Conservation (phyloP, 53 echinoderm and acorn worm genomes). For the Antedon mediterranea region DNA sequence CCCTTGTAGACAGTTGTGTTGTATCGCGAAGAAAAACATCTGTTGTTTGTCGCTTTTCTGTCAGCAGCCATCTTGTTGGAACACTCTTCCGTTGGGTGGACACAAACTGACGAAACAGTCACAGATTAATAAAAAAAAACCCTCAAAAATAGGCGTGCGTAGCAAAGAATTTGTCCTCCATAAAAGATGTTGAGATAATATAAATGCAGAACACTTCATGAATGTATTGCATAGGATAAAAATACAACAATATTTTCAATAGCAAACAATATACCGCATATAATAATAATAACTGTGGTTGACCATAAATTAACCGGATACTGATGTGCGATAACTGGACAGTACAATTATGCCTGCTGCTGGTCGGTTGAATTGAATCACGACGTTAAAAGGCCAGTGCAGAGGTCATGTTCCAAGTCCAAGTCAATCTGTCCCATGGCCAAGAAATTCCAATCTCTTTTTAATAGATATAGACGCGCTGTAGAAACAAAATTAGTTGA, state of each 20-base stretch:
- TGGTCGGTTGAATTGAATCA: background rate
- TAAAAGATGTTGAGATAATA: background rate
- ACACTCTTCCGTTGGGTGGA: background rate
- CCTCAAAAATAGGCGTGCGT: background rate
- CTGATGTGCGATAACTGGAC: background rate
- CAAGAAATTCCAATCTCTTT: background rate
- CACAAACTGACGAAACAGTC: background rate
- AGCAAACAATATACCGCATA: background rate
- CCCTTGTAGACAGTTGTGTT: background rate
- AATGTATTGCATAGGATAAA: background rate
- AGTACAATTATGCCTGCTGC: background rate
- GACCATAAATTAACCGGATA: background rate
- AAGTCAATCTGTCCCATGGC: background rate
- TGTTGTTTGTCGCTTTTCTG: background rate
- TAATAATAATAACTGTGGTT: background rate
- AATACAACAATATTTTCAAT: background rate
- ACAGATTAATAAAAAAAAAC: background rate
- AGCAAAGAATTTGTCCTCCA: background rate
- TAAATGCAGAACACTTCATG: too few relatives aligned
- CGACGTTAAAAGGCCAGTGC: background rate
- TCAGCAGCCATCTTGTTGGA: background rate
- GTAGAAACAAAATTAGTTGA: background rate
- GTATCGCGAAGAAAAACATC: background rate
- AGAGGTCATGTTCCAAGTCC: background rate
- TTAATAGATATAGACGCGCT: background rate